Evolutionary conservation across 2,797 vertebrate genomes (phyloP), one percentile per base, ranked within the genome.

Genomic region (Oryzias sinensis): DNA sequence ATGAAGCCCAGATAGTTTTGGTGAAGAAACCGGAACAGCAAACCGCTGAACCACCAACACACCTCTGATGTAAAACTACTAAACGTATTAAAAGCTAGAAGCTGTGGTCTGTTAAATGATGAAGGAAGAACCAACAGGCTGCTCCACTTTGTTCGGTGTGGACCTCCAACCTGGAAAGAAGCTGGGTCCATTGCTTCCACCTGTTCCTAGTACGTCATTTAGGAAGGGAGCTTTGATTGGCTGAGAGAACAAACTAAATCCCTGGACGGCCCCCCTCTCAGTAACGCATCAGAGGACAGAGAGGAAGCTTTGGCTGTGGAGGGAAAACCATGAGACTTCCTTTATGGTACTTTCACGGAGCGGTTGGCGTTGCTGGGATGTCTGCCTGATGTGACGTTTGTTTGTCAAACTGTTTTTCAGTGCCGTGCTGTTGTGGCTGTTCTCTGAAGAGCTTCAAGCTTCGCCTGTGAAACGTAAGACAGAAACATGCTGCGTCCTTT

Each of bases 211-310:
- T 53, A 42, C 49, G 13, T 44, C 29, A 41, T 5, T 14, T 6
- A 14, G 17, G 6, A 45, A 45, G 22, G 20, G 40, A n/a, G 61
- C 24, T 56, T 0, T 64, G 54, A 61, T 66, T 80, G 65, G 49
- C 56, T 74, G 47, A 46, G 14, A 33, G 5, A 29, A 43, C 42
- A 37, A 50, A n/a, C 43, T 59, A n/a, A 61, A 58, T 8, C 6
- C 16, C 13, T 11, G 24, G n/a, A 0, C 22, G 41, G 18, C 16
- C 13, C 5, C 1, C 0, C 11, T 6, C 0, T 14, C 4, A 0
- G 5, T 0, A 41, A 6, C 42, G 53, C 18, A 5, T 11, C 27
- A 27, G 27, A 47, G 29, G 44, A 47, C 44, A 5, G 24, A 47
- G 3, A 4, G 46, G 42, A 55, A 17, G n/a, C 0, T 4, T 46